These are phyloP conservation scores for Nasonovia ribisnigri DNA, from an alignment of 2,888 invertebrate genomes.

Conservation along the genomic window DNA sequence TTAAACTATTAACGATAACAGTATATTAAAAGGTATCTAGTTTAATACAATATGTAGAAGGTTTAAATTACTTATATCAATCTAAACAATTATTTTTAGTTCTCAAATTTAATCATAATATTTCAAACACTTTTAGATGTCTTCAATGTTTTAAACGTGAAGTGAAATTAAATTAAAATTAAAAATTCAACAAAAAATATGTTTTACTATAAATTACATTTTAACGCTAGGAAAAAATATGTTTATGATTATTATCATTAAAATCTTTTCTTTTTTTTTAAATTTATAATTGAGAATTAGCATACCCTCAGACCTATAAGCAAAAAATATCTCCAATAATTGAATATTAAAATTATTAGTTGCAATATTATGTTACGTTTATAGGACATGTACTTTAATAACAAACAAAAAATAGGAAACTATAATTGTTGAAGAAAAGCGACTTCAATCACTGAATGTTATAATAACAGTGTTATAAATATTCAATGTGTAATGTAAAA, in stretches of 20 bases:
- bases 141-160: not conserved
- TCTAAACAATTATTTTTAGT: not conserved
- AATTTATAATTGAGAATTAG: not conserved
- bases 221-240: too few species aligned
- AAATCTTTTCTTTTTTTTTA: not conserved
- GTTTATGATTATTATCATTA: too few species aligned
- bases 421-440: not conserved
- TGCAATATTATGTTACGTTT: too few species aligned
- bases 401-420: not conserved
- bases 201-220: not conserved
- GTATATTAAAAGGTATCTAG: not conserved
- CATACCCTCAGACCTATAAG: not conserved
- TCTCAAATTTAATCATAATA: not conserved
- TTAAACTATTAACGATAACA: not conserved
- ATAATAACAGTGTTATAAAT: not conserved
- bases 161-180: not conserved
- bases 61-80: not conserved
- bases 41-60: not conserved
- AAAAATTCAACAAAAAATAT: not conserved
- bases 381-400: not conserved
- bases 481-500: not conserved
- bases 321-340: not conserved
- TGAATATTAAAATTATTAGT: not conserved
- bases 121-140: not conserved
- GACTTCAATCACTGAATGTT: not conserved